A percentile compares a stretch with the other conserved stretches of the same genome.
Conservation (phyloP, 2,797 vertebrate genomes). For the Peromyscus aztecus region DNA sequence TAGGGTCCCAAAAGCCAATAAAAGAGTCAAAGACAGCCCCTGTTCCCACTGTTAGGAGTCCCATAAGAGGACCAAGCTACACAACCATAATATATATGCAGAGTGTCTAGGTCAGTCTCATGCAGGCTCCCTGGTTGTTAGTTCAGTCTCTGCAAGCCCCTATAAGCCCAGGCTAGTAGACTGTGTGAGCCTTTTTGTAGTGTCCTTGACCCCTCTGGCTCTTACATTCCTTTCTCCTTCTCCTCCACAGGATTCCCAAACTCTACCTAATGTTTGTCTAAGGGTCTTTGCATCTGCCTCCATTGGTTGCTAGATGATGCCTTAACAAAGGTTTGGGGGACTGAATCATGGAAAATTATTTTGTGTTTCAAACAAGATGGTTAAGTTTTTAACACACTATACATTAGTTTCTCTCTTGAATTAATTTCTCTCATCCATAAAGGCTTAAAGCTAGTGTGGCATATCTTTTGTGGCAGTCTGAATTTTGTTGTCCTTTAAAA, state of each 20-base stretch:
- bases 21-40: neutral
- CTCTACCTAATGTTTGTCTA: neutral
- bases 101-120: neutral
- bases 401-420: neutral
- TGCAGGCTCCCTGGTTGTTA: neutral
- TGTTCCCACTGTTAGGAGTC: neutral
- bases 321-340: neutral
- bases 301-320: neutral
- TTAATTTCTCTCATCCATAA: neutral
- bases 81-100: neutral
- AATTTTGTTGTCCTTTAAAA: neutral
- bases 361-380: neutral
- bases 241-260: neutral
- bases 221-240: neutral
- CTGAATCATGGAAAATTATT: neutral
- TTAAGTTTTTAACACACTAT: neutral
- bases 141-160: neutral
- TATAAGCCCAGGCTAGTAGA: neutral
- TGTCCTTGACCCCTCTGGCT: neutral
- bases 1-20: neutral
- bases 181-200: neutral
- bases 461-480: neutral
- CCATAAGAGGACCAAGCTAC: neutral
- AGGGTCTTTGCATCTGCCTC: neutral
- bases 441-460: neutral